Conservation (phyloP, 2,113 vertebrate genomes). For the Psettodes erumei region DNA sequence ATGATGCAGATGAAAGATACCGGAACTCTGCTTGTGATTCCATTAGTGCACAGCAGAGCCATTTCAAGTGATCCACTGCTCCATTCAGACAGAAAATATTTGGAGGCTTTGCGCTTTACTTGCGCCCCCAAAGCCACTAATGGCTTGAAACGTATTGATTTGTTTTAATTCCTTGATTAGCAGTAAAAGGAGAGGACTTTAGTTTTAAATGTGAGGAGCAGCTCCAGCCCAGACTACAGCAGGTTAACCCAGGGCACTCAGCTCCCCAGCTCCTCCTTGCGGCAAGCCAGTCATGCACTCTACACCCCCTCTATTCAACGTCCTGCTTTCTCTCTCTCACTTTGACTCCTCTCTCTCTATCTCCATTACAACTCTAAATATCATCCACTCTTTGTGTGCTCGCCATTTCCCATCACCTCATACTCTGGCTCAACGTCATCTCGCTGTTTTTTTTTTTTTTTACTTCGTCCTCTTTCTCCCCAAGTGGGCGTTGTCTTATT, state of each 20-base stretch:
- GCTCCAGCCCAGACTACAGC: constrained; percentile 18
- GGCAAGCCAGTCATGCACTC: constrained; percentile 27
- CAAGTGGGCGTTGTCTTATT: constrained; percentile 44
- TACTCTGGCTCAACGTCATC: constrained; percentile 1
- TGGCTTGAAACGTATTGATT: constrained; percentile 29
- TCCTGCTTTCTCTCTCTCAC: constrained; percentile 15
- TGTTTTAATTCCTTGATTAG: constrained; percentile 23
- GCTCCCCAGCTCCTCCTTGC: constrained; percentile 25
- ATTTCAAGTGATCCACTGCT: neutral
- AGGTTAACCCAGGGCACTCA: constrained; percentile 52
- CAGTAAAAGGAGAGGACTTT: neutral
- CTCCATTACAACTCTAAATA: constrained; percentile 17
- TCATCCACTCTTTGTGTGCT: constrained; percentile 22
- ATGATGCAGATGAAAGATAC: constrained; percentile 9
- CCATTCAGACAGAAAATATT: constrained; percentile 14
- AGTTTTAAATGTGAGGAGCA: constrained; percentile 20
- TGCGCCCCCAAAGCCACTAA: neutral
- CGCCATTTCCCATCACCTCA: constrained; percentile 30
- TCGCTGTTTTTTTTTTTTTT: constrained; percentile 35
- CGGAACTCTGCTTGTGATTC: constrained; percentile 9
- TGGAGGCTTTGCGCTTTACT: neutral
- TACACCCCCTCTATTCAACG: constrained; percentile 8
- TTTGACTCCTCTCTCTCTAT: constrained; percentile 22
- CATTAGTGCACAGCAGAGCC: neutral
- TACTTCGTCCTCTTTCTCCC: constrained; percentile 13